Evolutionary conservation across 2,888 invertebrate species (phyloP), one percentile per base, ranked within the genome.

Genomic region (Dinocampus coccinellae): DNA sequence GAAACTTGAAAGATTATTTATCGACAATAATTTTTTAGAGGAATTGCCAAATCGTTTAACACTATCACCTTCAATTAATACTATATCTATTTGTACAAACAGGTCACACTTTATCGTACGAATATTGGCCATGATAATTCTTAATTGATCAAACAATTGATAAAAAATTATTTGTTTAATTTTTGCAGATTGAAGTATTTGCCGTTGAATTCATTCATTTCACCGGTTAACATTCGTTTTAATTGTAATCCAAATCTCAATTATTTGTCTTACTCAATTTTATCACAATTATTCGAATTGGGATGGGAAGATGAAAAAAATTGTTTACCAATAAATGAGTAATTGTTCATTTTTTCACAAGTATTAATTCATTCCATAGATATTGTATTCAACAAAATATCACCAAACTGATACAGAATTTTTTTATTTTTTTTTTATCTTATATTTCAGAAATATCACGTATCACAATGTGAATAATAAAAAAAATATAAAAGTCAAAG

Each of bases 21-120:
- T 78, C 11, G 85, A 85, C 70, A 80, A 81, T 36, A 86, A 86
- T 81, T 60, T 20, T 26, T 71, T 86, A 39, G 79, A 76, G 69
- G 85, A 85, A 74, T 68, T 85, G 36, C 85, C 85, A n/a, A 85
- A 84, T 66, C 81, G 84, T 61, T 76, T 85, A 52, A 85, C 85
- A 3, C 62, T 81, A 2, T 79, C 83, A 33, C 77, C 79, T 3
- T 73, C 76, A 52, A 72, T 85, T 20, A 70, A 78, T 29, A 68
- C 79, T 33, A 77, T 85, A 42, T 85, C 85, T 13, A 79, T 84
- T 16, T 82, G 84, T 68, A 83, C 82, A n/a, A 85, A 85, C 74
- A 85, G 84, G 84, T 84, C 66, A 69, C 72, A 61, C 67, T 58
- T 47, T 64, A 61, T 4, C 33, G 53, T 24, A 62, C 36, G 26